Evolutionary conservation across 1,140 invertebrate species (phyloP).

Genomic region (Rhynchophorus ferrugineus): DNA sequence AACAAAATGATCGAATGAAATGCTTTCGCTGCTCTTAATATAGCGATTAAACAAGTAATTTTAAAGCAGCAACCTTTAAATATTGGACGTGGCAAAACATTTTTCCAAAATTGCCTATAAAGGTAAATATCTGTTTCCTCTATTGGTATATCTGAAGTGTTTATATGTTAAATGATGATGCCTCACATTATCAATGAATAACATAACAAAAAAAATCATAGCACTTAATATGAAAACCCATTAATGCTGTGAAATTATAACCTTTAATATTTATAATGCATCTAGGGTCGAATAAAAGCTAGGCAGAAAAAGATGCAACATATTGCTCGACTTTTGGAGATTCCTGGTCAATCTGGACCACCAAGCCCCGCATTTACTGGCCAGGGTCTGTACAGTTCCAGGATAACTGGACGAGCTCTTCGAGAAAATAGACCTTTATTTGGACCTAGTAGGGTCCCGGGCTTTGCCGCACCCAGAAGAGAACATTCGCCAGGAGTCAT

Average conservation of each 20-base stretch:
- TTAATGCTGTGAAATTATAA: constrained; percentile 1
- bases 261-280: constrained; percentile 1
- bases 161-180: no score
- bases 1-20: no score
- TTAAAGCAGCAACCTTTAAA: no score
- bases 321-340: constrained; percentile 85
- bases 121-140: no score
- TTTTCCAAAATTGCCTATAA: no score
- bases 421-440: constrained; percentile 56
- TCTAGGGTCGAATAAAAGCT: constrained; percentile 85
- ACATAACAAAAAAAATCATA: no score
- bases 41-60: no score
- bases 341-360: constrained; percentile 55
- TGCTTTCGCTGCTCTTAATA: no score
- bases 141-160: no score
- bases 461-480: constrained; percentile 57
- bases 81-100: no score
- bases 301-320: constrained; percentile 92
- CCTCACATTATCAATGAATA: no score
- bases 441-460: constrained; percentile 54
- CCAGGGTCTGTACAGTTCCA: constrained; percentile 37
- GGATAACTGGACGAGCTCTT: constrained; percentile 41
- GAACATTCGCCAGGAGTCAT: constrained; percentile 42
- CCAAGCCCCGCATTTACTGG: constrained; percentile 42
- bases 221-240: no score